phyloP scores from a whole-genome alignment of 2,797 vertebrate species.

The Sebastes hopkinsi region DNA sequence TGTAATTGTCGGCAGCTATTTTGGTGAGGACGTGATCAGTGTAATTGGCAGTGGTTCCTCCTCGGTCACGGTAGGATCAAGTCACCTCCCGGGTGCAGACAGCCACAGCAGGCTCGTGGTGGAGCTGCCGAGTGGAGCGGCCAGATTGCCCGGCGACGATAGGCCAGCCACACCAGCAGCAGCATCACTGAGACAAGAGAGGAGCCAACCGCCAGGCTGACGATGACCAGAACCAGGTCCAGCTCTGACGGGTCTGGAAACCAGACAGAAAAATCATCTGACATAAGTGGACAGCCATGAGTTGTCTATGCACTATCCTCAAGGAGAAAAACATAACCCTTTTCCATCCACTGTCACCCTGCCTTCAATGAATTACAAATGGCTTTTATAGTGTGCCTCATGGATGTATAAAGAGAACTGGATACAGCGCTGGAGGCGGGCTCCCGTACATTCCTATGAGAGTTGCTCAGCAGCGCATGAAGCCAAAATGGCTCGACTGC shows the following conservation, averaged over 20 bases:
- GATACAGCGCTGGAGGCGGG: too few relatives aligned
- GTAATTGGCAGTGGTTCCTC: constrained; percentile 63
- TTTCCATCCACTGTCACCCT: not conserved
- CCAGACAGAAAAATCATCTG: not conserved
- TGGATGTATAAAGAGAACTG: too few relatives aligned
- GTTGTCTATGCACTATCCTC: not conserved
- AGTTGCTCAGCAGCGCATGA: too few relatives aligned
- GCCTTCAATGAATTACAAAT: not conserved
- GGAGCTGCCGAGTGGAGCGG: constrained; percentile 29
- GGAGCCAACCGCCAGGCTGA: constrained; percentile 56
- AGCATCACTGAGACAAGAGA: constrained; percentile 60
- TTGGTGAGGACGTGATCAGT: constrained; percentile 59
- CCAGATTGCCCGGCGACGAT: constrained; percentile 48
- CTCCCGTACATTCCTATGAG: too few relatives aligned
- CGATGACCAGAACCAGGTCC: constrained; percentile 53
- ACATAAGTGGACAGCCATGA: not conserved
- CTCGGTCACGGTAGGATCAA: constrained; percentile 70
- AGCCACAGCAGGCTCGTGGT: constrained; percentile 47
- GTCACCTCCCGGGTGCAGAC: constrained; percentile 58
- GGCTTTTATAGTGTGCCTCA: not conserved
- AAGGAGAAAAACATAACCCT: not conserved
- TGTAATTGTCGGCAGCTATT: constrained; percentile 75
- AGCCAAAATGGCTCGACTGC: too few relatives aligned
- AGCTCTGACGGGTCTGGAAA: constrained; percentile 46
- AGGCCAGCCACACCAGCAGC: constrained; percentile 71